Conservation (phyloP, 2,888 invertebrate species). For the Caenorhabditis sinica region DNA sequence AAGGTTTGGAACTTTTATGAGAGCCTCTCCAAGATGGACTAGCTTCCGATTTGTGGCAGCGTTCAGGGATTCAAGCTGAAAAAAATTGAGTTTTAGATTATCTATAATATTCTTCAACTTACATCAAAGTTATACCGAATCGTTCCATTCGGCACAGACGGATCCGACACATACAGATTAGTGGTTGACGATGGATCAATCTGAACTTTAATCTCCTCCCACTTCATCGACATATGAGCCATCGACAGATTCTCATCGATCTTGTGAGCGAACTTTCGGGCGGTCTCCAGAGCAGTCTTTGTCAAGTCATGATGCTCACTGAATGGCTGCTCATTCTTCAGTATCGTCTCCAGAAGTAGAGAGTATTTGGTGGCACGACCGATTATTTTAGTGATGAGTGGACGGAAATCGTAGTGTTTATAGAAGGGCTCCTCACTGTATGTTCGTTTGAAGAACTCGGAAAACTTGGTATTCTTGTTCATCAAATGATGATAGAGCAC, state of each 20-base stretch:
- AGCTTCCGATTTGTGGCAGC: constrained; percentile 49
- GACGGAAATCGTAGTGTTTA: constrained; percentile 70
- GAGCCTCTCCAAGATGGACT: constrained; percentile 58
- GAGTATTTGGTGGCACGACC: constrained; percentile 75
- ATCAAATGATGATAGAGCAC: constrained; percentile 62
- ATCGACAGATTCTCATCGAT: constrained; percentile 73
- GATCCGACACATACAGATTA: constrained; percentile 63
- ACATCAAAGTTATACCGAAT: constrained; percentile 62
- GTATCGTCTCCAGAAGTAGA: constrained; percentile 72
- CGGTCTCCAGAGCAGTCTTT: constrained; percentile 66
- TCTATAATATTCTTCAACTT: neutral
- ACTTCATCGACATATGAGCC: constrained; percentile 71
- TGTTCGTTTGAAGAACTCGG: constrained; percentile 68
- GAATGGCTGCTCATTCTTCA: constrained; percentile 71
- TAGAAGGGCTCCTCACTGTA: constrained; percentile 68
- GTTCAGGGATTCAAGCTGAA: constrained; percentile 56
- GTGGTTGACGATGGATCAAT: constrained; percentile 67
- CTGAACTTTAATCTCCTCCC: constrained; percentile 70
- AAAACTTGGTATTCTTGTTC: constrained; percentile 67
- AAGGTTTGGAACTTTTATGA: constrained; percentile 46
- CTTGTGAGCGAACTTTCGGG: constrained; percentile 70
- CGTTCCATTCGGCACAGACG: constrained; percentile 44
- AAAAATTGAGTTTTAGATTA: neutral
- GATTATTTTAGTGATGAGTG: constrained; percentile 73
- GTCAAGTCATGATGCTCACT: constrained; percentile 59